Evolutionary conservation across 2,113 vertebrate species (phyloP).

Genomic region (Myotis yumanensis): DNA sequence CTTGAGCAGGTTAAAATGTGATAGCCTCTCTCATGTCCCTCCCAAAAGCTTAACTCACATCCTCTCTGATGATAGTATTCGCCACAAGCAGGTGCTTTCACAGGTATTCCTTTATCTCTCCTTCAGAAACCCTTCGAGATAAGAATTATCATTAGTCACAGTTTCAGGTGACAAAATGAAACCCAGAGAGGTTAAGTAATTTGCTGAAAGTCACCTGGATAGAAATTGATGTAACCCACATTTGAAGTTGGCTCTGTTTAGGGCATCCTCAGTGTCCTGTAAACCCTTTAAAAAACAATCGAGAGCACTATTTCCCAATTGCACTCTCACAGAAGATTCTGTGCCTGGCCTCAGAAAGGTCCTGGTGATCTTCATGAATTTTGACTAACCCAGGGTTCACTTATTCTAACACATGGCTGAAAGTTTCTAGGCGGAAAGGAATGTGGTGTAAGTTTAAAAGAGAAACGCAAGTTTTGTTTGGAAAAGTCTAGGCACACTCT

Average conservation of each 20-base stretch:
- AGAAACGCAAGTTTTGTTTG: not conserved
- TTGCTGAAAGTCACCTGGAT: not conserved
- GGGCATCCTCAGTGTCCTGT: not conserved
- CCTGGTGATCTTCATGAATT: not conserved
- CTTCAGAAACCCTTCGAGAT: not conserved
- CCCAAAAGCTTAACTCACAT: not conserved
- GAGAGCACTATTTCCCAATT: not conserved
- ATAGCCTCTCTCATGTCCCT: not conserved
- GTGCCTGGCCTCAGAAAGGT: not conserved
- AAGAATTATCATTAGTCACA: not conserved
- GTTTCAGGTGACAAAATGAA: constrained; percentile 3
- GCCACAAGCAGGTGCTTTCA: not conserved
- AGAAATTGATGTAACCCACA: not conserved
- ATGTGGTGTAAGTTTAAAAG: not conserved
- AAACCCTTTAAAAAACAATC: not conserved
- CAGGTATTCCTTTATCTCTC: not conserved
- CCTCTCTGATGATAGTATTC: not conserved
- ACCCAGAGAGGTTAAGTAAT: not conserved
- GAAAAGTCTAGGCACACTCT: not conserved
- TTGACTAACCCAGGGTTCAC: not conserved
- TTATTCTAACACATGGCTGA: not conserved
- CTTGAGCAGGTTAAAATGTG: not conserved
- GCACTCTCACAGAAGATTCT: not conserved
- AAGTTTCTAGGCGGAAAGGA: not conserved
- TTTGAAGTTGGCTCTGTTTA: not conserved